phyloP scores from a whole-genome alignment of 2,797 vertebrate species.

The Myiotriccus ornatus region DNA sequence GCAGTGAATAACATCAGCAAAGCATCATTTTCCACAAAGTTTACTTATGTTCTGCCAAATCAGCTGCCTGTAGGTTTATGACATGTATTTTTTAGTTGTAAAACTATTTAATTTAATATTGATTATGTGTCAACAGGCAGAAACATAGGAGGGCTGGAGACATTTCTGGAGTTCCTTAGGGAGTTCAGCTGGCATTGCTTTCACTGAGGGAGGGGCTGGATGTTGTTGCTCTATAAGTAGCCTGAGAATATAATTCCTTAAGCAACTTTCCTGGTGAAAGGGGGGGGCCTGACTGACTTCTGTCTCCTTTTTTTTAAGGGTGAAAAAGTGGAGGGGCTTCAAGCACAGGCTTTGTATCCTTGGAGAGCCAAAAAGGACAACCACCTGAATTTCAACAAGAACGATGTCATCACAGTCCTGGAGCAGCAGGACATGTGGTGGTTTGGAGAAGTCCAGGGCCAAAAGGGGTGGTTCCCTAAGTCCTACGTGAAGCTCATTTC shows the following conservation, averaged over 20 bases:
- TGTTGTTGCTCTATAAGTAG: not conserved
- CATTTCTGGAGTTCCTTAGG: not conserved
- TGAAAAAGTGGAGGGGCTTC: slow-evolving; percentile 96
- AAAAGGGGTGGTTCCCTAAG: slow-evolving; percentile 99
- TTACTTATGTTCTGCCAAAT: not conserved
- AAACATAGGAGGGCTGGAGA: not conserved
- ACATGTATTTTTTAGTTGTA: not conserved
- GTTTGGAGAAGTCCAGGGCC: slow-evolving; percentile 95
- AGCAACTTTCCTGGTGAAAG: not conserved
- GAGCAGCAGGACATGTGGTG: slow-evolving; percentile 99
- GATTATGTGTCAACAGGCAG: not conserved
- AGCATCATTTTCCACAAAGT: not conserved
- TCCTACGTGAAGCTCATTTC: slow-evolving; percentile 98
- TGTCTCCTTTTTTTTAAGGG: slow-evolving; percentile 69
- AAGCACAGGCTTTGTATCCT: slow-evolving; percentile 96
- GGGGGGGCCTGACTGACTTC: not conserved
- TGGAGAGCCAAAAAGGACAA: slow-evolving; percentile 99
- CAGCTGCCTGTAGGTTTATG: not conserved
- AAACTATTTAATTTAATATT: not conserved
- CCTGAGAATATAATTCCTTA: not conserved
- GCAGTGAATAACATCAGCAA: not conserved
- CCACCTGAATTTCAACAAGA: slow-evolving; percentile 99
- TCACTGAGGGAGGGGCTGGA: not conserved
- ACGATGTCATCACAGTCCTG: slow-evolving; percentile 93
- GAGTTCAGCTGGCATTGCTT: not conserved